Percentiles rank a stretch among this genome's conserved stretches.
Conservation (phyloP, 2,797 vertebrate genomes). For the Micropoecilia bifurca region DNA sequence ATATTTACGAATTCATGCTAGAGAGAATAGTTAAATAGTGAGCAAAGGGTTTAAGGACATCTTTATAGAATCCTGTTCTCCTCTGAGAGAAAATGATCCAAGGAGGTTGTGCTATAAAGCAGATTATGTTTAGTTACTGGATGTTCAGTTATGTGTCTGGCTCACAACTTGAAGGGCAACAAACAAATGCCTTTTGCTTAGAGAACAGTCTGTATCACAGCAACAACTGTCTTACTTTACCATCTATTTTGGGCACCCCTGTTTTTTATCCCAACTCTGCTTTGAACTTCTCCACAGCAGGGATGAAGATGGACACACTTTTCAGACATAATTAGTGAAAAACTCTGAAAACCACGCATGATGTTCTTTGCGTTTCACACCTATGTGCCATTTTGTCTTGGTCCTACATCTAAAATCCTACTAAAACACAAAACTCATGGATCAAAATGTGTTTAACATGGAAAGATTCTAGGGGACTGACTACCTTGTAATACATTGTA, state of each 20-base stretch:
- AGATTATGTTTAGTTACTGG: neutral
- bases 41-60: neutral
- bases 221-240: neutral
- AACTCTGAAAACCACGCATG: neutral
- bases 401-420: neutral
- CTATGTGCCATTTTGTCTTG: neutral
- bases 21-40: neutral
- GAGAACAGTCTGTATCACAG: neutral
- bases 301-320: neutral
- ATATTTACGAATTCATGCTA: neutral
- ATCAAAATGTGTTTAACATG: neutral
- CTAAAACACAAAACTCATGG: neutral
- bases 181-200: neutral
- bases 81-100: neutral
- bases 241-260: neutral
- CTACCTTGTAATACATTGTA: neutral
- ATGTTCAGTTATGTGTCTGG: neutral
- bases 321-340: neutral
- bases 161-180: neutral
- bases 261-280: neutral
- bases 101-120: neutral
- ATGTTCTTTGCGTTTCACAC: neutral
- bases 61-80: neutral
- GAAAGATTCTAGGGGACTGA: neutral
- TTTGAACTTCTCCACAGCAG: neutral